Evolutionary conservation across 2,113 vertebrate genomes (phyloP).

Genomic region (Arenaria interpres): DNA sequence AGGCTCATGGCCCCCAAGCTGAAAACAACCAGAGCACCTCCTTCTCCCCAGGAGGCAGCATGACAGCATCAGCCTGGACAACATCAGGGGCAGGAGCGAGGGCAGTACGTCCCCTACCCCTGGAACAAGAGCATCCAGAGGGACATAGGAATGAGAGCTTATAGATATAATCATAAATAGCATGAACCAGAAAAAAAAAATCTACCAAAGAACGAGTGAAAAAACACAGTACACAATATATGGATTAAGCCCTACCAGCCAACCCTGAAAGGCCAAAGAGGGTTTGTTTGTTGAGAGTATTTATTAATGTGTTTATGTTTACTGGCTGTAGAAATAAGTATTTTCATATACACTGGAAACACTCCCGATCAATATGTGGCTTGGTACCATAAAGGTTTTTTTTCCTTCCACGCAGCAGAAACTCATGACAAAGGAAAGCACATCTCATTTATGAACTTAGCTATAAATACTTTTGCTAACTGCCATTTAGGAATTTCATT

Average conservation of each 20-base stretch:
- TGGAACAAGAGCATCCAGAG: neutral
- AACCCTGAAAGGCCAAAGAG: neutral
- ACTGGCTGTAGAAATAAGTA: neutral
- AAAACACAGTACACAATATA: neutral
- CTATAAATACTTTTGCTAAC: constrained; percentile 77
- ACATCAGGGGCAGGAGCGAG: neutral
- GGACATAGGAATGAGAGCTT: neutral
- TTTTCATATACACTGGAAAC: neutral
- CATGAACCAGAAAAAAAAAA: neutral
- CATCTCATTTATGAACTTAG: constrained; percentile 68
- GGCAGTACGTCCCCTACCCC: neutral
- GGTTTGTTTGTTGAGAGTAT: neutral
- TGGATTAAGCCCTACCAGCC: neutral
- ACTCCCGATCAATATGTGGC: constrained; percentile 2
- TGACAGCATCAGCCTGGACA: neutral
- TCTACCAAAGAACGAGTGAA: neutral
- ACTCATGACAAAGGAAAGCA: constrained; percentile 54
- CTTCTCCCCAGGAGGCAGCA: neutral
- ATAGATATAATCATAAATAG: neutral
- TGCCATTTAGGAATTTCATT: constrained; percentile 73
- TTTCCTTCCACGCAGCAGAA: constrained; percentile 39
- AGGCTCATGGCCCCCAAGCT: neutral
- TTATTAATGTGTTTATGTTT: neutral
- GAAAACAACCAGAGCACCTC: neutral
- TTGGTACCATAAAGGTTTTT: neutral